Conservation (phyloP, 2,888 invertebrate genomes). For the Hylaea fasciaria region DNA sequence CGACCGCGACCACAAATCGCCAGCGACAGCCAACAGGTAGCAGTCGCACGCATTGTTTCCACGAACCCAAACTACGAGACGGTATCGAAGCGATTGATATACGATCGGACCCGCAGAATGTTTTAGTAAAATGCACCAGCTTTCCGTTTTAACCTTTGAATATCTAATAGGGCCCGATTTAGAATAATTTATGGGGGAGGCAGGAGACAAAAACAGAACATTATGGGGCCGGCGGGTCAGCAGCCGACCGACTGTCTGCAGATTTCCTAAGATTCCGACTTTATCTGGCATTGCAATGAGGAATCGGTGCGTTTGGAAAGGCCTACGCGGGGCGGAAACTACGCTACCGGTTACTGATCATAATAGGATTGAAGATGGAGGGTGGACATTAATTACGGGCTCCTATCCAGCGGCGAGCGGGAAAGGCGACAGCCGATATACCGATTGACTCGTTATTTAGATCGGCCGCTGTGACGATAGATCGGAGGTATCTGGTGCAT, state of each 20-base stretch:
- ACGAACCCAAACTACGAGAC: constrained; percentile 67
- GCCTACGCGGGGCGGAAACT: background rate
- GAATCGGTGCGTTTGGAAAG: constrained; percentile 14
- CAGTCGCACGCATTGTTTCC: constrained; percentile 80
- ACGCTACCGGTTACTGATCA: constrained; percentile 49
- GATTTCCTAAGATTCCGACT: constrained; percentile 35
- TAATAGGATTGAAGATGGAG: constrained; percentile 65
- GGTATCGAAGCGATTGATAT: constrained; percentile 80
- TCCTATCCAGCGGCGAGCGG: constrained; percentile 74
- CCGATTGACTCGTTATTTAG: constrained; percentile 80
- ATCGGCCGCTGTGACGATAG: constrained; percentile 75
- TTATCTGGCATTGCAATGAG: constrained; percentile 22
- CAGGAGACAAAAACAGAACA: constrained; percentile 80
- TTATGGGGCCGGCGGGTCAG: constrained; percentile 68
- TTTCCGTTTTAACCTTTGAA: constrained; percentile 79
- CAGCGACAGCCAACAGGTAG: constrained; percentile 72
- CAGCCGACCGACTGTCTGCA: constrained; percentile 51
- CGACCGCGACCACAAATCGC: constrained; percentile 68
- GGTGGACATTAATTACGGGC: constrained; percentile 75
- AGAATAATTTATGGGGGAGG: constrained; percentile 79
- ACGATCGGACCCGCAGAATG: constrained; percentile 74
- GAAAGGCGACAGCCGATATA: constrained; percentile 73
- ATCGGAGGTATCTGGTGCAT: constrained; percentile 79
- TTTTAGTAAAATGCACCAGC: constrained; percentile 78
- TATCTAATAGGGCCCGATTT: constrained; percentile 82